A percentile compares a stretch with the other conserved stretches of the same genome.
These are phyloP conservation scores for Nomada fucata DNA, from an alignment of 2,888 invertebrate species.

Conservation along the genomic window DNA sequence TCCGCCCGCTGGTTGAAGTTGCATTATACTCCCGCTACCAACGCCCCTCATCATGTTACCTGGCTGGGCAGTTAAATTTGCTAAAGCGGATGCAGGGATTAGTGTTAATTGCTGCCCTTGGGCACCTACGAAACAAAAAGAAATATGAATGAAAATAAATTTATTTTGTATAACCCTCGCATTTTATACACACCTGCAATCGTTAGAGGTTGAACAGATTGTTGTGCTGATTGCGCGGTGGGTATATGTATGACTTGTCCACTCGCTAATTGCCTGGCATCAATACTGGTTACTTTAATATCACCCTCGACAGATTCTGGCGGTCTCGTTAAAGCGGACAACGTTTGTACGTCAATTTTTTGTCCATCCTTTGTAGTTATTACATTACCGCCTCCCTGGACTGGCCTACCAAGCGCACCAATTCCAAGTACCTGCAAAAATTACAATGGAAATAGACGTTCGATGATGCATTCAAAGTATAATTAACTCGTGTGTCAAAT, in stretches of 20 bases:
- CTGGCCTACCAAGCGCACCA: conserved; percentile 77
- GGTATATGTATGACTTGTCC: conserved; percentile 83
- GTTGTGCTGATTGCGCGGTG: conserved; percentile 74
- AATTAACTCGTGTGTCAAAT: background rate
- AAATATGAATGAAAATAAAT: background rate
- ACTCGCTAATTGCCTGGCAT: conserved; percentile 80
- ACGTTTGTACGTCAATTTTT: conserved; percentile 81
- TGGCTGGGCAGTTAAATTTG: conserved; percentile 81
- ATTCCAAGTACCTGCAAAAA: conserved; percentile 79
- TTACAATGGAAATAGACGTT: background rate
- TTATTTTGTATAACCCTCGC: background rate
- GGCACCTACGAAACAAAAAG: conserved; percentile 84
- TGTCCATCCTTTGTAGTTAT: conserved; percentile 83
- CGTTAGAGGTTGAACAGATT: conserved; percentile 87
- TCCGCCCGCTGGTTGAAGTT: conserved; percentile 85
- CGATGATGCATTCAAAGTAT: background rate
- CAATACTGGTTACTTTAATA: conserved; percentile 82
- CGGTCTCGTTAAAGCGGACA: conserved; percentile 79
- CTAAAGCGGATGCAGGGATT: conserved; percentile 89
- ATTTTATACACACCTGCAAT: conserved; percentile 84
- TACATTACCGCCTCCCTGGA: conserved; percentile 74
- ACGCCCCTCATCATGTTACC: conserved; percentile 81
- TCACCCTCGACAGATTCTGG: conserved; percentile 77
- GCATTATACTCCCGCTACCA: conserved; percentile 80
- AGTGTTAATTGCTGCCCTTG: conserved; percentile 93